Evolutionary conservation across 2,113 vertebrate genomes (phyloP).

Genomic region (Myrmecobius fasciatus): DNA sequence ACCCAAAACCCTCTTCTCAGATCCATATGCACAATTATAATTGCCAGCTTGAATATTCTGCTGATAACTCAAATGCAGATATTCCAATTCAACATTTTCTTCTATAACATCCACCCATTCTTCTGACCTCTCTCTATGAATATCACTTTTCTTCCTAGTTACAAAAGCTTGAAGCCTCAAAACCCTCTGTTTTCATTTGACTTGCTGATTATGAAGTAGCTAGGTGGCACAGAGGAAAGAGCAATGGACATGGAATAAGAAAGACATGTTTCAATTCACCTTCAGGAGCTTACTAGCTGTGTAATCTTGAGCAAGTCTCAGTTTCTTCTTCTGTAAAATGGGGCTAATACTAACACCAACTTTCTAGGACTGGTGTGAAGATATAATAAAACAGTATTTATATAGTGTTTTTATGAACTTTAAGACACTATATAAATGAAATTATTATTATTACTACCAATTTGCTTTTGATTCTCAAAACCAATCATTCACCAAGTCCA

Average conservation of each 20-base stretch:
- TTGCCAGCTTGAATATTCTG: not conserved
- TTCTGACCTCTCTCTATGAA: not conserved
- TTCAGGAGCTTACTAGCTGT: not conserved
- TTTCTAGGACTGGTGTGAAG: not conserved
- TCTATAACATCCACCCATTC: not conserved
- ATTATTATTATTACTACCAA: not conserved
- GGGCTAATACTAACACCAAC: not conserved
- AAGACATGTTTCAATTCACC: not conserved
- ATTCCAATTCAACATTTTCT: not conserved
- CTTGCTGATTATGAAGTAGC: not conserved
- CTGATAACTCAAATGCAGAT: not conserved
- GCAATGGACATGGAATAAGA: not conserved
- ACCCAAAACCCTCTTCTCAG: not conserved
- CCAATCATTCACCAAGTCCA: not conserved
- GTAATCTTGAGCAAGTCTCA: not conserved
- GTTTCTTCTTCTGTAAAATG: not conserved
- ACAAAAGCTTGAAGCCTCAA: not conserved
- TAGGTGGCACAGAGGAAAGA: not conserved
- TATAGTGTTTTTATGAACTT: not conserved
- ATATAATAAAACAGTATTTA: not conserved
- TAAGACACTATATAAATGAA: not conserved
- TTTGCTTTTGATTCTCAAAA: not conserved
- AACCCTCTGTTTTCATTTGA: not conserved
- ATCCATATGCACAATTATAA: not conserved
- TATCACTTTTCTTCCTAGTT: not conserved